Base-by-base conservation (phyloP, 2,113 vertebrate genomes). In the Electrona antarctica region DNA sequence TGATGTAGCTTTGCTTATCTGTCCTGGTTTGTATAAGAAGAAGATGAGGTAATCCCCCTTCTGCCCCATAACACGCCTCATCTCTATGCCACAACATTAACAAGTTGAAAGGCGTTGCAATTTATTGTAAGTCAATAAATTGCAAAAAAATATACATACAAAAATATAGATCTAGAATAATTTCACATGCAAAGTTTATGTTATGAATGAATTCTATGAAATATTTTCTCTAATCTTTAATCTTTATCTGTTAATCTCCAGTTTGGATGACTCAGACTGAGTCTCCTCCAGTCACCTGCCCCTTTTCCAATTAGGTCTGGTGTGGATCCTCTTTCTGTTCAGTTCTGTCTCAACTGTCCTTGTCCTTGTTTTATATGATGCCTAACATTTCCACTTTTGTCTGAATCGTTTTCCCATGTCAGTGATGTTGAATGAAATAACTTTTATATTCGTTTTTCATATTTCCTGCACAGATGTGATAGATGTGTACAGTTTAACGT, bases 1-100 rank as follows among this genome's bases (percentile, higher is more conserved):
- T 99, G 98, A 99, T 99, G 97, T 98, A 95, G 96, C 95, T 97
- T 96, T 97, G 93, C 95, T 95, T 95, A 96, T 96, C 88, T 94
- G 94, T 94, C 79, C 95, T 96, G 98, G 98, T 99, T 98, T 98
- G 98, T 99, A 99, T 97, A 92, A 86, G 94, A 92, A 86, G 94
- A 92, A 96, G 92, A 95, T 89, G 94, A 96, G 95, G 95, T 97
- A 97, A 97, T 84, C 57, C 80, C 85, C 41, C 51, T 74, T 52
- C 73, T 8, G 10, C 21, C 58, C 58, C 10, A 60, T 41, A 41
- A 41, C 33, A 15, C 54, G 33, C 33, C 33, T 41, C 66, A n/a
- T 33, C 63, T 13, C 7, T 15, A 47, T 15, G 14, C n/a, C 87
- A 86, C 84, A 85, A 81, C 14, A 4, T 54, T 7, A 88, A 78